Evolutionary conservation across 2,888 invertebrate species (phyloP).

Genomic region (Mimumesa dahlbomi): DNA sequence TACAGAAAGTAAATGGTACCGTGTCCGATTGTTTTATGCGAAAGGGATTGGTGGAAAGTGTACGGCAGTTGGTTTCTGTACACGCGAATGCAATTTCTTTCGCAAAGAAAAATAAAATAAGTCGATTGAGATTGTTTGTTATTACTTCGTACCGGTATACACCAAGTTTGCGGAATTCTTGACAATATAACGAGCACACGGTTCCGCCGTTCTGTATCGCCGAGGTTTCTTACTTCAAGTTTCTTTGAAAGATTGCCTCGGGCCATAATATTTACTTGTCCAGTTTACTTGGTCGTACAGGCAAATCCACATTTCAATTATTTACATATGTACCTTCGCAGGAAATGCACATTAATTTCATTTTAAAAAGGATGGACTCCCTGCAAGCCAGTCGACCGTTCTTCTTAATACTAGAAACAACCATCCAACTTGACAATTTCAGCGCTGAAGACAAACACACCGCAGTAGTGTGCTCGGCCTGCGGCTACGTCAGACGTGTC

Average conservation of each 20-base stretch:
- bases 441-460: slow-evolving; percentile 55
- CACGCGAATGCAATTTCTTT: no score
- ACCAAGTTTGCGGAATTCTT: slow-evolving; percentile 26
- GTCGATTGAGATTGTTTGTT: no score
- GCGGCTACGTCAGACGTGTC: slow-evolving; percentile 62
- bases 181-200: slow-evolving; percentile 23
- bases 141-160: no score
- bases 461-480: slow-evolving; percentile 28
- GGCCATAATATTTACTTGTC: slow-evolving; percentile 47
- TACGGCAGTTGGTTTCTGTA: no score
- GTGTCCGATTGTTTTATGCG: no score
- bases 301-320: slow-evolving; percentile 36
- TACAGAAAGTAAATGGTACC: no score
- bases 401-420: no score
- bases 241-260: slow-evolving; percentile 45
- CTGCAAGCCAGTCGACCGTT: no score
- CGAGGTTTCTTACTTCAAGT: slow-evolving; percentile 16
- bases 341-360: no score
- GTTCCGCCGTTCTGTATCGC: slow-evolving; percentile 3
- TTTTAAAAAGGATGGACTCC: no score
- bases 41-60: no score
- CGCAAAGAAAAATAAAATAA: no score
- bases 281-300: slow-evolving; percentile 28
- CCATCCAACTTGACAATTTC: not conserved
- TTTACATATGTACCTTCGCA: slow-evolving; percentile 40